A percentile compares a stretch with the other conserved stretches of the same genome.
phyloP scores from a whole-genome alignment of 2,113 vertebrate species.

The Melospiza melodia region DNA sequence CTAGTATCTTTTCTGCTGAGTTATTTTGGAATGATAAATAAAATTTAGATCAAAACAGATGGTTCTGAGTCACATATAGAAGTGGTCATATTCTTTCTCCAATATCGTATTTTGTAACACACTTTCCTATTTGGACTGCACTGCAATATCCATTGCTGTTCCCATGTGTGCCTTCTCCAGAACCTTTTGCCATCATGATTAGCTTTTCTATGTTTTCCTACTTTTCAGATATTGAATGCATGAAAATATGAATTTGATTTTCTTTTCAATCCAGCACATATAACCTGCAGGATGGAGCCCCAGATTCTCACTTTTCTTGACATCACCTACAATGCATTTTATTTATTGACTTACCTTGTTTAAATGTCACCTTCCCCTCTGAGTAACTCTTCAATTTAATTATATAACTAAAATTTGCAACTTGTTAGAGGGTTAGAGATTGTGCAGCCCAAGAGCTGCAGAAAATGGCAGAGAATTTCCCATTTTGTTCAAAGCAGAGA shows the following conservation, averaged over 20 bases:
- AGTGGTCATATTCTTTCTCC: conserved; percentile 27
- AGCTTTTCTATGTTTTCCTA: not conserved
- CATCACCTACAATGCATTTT: not conserved
- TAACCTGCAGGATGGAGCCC: not conserved
- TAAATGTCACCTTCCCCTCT: not conserved
- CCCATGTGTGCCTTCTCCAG: not conserved
- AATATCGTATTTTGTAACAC: not conserved
- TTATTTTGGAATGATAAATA: conserved; percentile 22
- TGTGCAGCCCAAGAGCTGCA: not conserved
- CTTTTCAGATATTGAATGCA: not conserved
- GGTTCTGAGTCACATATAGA: conserved; percentile 28
- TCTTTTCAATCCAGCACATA: not conserved
- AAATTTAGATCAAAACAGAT: conserved; percentile 33
- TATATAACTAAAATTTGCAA: not conserved
- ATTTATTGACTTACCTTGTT: not conserved
- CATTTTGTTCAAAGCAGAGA: not conserved
- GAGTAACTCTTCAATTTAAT: not conserved
- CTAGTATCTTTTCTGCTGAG: not conserved
- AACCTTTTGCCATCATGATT: not conserved
- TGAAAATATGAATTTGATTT: not conserved
- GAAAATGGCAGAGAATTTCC: not conserved
- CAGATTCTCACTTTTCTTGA: not conserved
- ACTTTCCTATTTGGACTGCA: not conserved
- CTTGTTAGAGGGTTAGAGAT: not conserved
- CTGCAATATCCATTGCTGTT: not conserved